Percentiles rank a stretch among this genome's conserved stretches.
phyloP scores from a whole-genome alignment of 64 coral and sea anemone genomes.

The Anthopleura sola region DNA sequence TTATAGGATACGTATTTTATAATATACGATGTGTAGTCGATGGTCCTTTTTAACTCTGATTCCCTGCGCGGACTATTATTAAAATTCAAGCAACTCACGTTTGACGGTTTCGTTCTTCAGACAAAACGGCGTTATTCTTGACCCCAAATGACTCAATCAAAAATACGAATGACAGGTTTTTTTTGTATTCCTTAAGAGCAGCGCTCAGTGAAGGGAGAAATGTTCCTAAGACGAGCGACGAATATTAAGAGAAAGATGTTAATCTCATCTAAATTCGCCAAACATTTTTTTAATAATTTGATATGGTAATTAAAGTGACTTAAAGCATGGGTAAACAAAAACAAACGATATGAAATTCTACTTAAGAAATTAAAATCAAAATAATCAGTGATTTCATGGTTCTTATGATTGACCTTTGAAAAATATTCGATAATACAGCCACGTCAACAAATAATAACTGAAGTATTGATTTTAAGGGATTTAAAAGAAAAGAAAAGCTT shows the following conservation, averaged over 20 bases:
- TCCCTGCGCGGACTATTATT: too few relatives aligned
- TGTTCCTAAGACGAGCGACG: neutral
- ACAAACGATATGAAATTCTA: neutral
- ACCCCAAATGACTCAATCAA: neutral
- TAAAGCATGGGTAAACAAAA: neutral
- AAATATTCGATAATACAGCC: too few relatives aligned
- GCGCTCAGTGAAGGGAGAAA: too few relatives aligned
- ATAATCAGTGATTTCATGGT: neutral
- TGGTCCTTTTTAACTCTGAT: too few relatives aligned
- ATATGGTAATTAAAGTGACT: neutral
- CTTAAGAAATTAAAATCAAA: neutral
- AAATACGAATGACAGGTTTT: neutral
- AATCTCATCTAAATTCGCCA: neutral
- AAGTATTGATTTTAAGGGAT: too few relatives aligned
- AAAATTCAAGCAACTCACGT: too few relatives aligned
- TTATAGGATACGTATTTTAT: too few relatives aligned
- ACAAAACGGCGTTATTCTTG: neutral
- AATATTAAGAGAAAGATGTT: neutral
- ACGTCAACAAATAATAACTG: too few relatives aligned
- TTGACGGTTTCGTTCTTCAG: neutral
- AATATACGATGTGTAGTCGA: too few relatives aligned
- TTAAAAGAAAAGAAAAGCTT: too few relatives aligned
- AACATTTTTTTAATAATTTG: neutral
- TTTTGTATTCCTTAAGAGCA: too few relatives aligned
- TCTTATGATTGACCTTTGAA: neutral